Evolutionary conservation across 2,113 vertebrate species (phyloP).

Genomic region (Urocynchramus pylzowi): DNA sequence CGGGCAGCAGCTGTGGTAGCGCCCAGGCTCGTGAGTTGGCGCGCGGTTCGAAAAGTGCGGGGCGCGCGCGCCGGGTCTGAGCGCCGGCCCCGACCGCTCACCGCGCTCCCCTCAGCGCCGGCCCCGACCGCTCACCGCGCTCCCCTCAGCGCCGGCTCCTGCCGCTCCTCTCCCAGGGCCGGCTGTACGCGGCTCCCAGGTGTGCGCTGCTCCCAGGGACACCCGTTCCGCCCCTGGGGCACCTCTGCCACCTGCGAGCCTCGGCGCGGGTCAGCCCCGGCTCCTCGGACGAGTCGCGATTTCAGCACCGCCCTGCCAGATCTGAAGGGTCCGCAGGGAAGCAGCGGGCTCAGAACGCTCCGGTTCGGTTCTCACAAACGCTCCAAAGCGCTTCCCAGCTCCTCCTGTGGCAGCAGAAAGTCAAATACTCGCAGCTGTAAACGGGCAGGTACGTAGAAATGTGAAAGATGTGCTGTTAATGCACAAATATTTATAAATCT

Average conservation of each 20-base stretch:
- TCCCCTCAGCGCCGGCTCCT: not conserved
- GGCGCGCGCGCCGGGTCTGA: not conserved
- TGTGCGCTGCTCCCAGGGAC: too few relatives aligned
- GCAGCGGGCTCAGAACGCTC: not conserved
- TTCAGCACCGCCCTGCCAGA: rapidly evolving
- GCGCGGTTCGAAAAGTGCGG: not conserved
- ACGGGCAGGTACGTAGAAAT: not conserved
- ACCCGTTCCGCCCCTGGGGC: rapidly evolving
- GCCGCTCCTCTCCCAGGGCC: not conserved
- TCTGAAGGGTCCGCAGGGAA: rapidly evolving
- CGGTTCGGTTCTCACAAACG: rapidly evolving
- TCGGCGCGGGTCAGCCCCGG: not conserved
- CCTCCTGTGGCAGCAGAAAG: rapidly evolving
- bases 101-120: too few relatives aligned
- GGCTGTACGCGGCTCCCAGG: not conserved
- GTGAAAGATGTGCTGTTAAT: rapidly evolving
- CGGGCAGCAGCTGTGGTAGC: not conserved
- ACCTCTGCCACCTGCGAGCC: not conserved
- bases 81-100: not conserved
- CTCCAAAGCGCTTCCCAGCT: not conserved
- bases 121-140: not conserved
- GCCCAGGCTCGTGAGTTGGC: not conserved
- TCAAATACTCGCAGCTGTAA: rapidly evolving
- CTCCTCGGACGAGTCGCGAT: not conserved
- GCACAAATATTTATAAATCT: rapidly evolving